Evolutionary conservation across 2,113 vertebrate genomes (phyloP), one percentile per base, ranked within the genome.

Genomic region (Ranitomeya imitator): DNA sequence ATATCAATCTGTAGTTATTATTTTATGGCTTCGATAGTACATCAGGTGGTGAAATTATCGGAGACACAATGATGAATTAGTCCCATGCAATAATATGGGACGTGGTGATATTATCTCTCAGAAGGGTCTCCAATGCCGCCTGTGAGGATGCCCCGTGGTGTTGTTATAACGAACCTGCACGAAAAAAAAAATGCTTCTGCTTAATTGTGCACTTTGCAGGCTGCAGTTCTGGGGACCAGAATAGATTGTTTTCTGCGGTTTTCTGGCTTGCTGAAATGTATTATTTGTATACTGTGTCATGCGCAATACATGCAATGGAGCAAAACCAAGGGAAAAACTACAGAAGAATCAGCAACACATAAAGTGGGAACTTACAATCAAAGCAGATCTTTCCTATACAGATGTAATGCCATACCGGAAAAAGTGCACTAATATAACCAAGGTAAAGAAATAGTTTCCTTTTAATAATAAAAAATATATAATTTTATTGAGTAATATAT

Each of bases 1-100:
- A n/a, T 54, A 83, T 54, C 61, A 67, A 54, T 61, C 79, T 61
- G 81, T 69, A 31, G 6, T 67, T 83, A 52, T 83, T 67, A 83
- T 52, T 83, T 45, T 16, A 67, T 67, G 81, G 37, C 3, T 52
- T 67, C 81, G 67, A 52, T 52, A 80, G 61, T 83, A 63, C 45
- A 83, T 83, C 81, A 83, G 81, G 61, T 52, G 81, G 37, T 83
- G 52, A 83, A 83, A 67, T 83, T 51, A 69, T 83, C 37, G 63
- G 23, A 83, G 81, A 69, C 61, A 54, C 61, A 26, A 21, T 63
- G 60, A 83, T 52, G 61, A 83, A 67, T 83, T 21, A 54, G 61
- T 51, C 81, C 81, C 21, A 65, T 83, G 67, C 63, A 83, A 54
- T 83, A 83, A 54, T n/a, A n/a, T 18, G 52, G 80, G 80, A 54